Conservation (phyloP, 2,113 vertebrate species). For the Ancistrus triradiatus region DNA sequence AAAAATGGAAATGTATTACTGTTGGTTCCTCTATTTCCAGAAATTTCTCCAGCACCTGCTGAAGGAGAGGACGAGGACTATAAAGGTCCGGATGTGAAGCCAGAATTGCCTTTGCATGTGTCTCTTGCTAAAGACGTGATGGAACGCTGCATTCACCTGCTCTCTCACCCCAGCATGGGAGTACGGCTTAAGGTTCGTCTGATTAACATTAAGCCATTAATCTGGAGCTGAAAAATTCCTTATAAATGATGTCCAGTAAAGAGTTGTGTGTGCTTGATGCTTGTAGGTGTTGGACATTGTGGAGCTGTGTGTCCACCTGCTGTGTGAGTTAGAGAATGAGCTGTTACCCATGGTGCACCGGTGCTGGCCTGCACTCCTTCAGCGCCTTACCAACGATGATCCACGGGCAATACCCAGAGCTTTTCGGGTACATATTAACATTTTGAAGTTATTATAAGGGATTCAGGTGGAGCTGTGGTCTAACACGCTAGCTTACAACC, state of each 20-base stretch:
- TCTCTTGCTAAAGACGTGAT: constrained; percentile 77
- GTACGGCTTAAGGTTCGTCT: constrained; percentile 80
- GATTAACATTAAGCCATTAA: too few species aligned
- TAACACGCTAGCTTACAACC: too few species aligned
- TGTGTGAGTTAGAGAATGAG: constrained; percentile 74
- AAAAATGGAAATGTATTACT: neutral
- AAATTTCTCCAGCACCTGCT: constrained; percentile 44
- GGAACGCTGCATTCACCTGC: constrained; percentile 85
- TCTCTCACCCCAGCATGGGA: constrained; percentile 73
- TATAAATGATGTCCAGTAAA: neutral
- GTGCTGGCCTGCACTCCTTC: constrained; percentile 83
- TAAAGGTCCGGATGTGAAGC: constrained; percentile 54
- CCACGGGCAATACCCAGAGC: constrained; percentile 82
- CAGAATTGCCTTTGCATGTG: constrained; percentile 70
- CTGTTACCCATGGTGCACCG: constrained; percentile 88
- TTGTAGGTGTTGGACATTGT: constrained; percentile 82
- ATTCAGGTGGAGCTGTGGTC: too few species aligned
- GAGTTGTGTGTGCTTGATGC: neutral
- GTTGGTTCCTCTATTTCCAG: constrained; percentile 35
- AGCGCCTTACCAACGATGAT: constrained; percentile 80
- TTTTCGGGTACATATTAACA: constrained; percentile 93
- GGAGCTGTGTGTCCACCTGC: constrained; percentile 74
- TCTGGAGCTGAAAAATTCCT: too few species aligned
- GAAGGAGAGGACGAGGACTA: constrained; percentile 23
- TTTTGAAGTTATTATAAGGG: too few species aligned